These are phyloP conservation scores for Drymodes brunneopygia DNA, from an alignment of 2,113 vertebrate species.

Conservation along the genomic window DNA sequence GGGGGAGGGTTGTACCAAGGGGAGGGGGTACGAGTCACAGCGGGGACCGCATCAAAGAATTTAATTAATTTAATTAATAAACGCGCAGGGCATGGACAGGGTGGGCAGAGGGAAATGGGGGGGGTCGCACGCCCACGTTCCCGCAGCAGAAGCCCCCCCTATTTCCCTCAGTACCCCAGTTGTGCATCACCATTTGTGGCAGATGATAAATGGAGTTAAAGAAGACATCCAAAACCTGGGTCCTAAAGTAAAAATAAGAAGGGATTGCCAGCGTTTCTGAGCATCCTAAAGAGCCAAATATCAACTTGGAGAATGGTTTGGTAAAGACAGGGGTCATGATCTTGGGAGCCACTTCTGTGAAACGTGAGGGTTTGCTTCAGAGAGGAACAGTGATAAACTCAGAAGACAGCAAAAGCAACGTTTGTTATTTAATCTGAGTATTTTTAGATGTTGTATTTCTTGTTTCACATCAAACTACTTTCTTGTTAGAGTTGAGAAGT, in stretches of 20 bases:
- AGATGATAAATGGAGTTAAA: neutral
- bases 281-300: neutral
- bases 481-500: neutral
- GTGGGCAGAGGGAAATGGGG: too few relatives aligned
- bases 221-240: neutral
- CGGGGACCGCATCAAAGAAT: too few relatives aligned
- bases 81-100: accelerated
- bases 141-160: neutral
- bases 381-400: neutral
- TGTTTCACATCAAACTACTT: neutral
- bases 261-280: neutral
- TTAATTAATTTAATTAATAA: neutral
- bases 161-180: accelerated
- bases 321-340: neutral
- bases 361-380: neutral
- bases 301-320: neutral
- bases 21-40: neutral
- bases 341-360: neutral
- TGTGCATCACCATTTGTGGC: neutral
- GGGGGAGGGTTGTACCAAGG: neutral
- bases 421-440: neutral
- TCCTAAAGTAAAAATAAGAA: neutral
- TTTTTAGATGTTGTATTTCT: neutral
- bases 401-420: neutral
- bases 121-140: neutral